Percentiles rank a stretch among this genome's conserved stretches.
Conservation (phyloP, 2,797 vertebrate genomes). For the Pipistrellus pygmaeus region DNA sequence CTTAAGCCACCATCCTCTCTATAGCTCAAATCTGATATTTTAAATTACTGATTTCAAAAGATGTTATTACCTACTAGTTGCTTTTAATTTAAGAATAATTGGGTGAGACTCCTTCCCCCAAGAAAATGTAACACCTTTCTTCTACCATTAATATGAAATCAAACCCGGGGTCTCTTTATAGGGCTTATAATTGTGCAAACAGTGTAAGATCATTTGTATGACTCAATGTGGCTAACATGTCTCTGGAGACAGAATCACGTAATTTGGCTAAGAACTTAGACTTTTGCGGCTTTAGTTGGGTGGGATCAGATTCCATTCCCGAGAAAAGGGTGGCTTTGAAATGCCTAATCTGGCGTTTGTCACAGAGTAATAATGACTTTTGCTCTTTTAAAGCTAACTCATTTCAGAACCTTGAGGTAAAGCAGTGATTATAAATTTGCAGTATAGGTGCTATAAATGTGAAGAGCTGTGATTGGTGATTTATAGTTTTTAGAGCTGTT, state of each 20-base stretch:
- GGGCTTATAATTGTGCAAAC: neutral
- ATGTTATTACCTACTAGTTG: neutral
- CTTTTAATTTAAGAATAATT: conserved; percentile 27
- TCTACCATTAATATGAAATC: neutral
- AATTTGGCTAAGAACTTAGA: conserved; percentile 63
- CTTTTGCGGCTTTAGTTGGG: conserved; percentile 54
- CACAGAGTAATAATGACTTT: conserved; percentile 12
- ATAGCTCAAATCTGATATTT: neutral
- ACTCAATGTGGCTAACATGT: conserved; percentile 2
- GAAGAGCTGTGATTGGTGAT: neutral
- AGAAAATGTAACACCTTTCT: neutral
- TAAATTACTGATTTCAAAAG: conserved; percentile 36
- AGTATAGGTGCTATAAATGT: neutral
- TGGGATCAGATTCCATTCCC: conserved; percentile 63
- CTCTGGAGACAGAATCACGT: conserved; percentile 33
- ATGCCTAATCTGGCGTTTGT: conserved; percentile 55
- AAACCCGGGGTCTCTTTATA: conserved; percentile 8
- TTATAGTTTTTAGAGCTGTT: conserved; percentile 32
- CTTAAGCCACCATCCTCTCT: no score
- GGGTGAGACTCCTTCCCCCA: neutral
- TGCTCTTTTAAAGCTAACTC: neutral
- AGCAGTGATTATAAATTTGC: conserved; percentile 9
- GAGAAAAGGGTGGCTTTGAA: conserved; percentile 53
- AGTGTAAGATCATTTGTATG: conserved; percentile 31
- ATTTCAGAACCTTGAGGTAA: conserved; percentile 43